Evolutionary conservation across 2,113 vertebrate species (phyloP).

Genomic region (Megaleporinus macrocephalus): DNA sequence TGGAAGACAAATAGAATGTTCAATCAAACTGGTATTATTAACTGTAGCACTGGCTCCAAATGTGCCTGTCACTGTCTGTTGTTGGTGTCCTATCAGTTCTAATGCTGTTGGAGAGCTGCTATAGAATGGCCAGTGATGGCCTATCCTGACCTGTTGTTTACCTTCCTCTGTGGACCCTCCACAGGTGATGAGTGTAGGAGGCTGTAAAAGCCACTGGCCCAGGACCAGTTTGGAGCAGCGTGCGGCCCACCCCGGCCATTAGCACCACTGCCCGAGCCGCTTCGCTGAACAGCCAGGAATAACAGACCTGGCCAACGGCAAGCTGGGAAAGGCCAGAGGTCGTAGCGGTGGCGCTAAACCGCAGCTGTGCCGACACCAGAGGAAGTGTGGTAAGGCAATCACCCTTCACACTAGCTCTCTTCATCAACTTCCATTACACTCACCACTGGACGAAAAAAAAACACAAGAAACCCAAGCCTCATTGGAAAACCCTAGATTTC

Average conservation of each 20-base stretch:
- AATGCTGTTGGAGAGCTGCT: background rate
- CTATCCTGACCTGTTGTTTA: slow-evolving; percentile 9
- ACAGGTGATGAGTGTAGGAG: slow-evolving; percentile 52
- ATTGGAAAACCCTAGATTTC: background rate
- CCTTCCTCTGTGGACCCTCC: slow-evolving; percentile 33
- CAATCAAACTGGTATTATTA: slow-evolving; percentile 17
- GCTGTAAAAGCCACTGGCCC: slow-evolving; percentile 44
- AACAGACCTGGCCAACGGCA: slow-evolving; percentile 42
- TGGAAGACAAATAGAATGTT: slow-evolving; percentile 12
- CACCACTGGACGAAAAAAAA: background rate
- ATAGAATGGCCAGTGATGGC: background rate
- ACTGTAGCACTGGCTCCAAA: slow-evolving; percentile 8
- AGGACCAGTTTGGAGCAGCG: slow-evolving; percentile 38
- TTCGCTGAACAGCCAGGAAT: slow-evolving; percentile 45
- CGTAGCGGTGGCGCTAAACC: slow-evolving; percentile 40
- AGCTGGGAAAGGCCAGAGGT: slow-evolving; percentile 53
- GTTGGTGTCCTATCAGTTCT: slow-evolving; percentile 20
- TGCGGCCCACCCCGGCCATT: slow-evolving; percentile 46
- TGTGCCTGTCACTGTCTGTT: slow-evolving; percentile 12
- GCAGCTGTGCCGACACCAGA: slow-evolving; percentile 39
- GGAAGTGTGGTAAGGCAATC: slow-evolving; percentile 40
- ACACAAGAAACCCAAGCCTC: background rate
- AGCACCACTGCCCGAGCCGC: slow-evolving; percentile 39
- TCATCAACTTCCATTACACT: slow-evolving; percentile 16
- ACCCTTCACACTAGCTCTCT: slow-evolving; percentile 8